Conservation (phyloP, 2,888 invertebrate species). For the Coremacera marginata region DNA sequence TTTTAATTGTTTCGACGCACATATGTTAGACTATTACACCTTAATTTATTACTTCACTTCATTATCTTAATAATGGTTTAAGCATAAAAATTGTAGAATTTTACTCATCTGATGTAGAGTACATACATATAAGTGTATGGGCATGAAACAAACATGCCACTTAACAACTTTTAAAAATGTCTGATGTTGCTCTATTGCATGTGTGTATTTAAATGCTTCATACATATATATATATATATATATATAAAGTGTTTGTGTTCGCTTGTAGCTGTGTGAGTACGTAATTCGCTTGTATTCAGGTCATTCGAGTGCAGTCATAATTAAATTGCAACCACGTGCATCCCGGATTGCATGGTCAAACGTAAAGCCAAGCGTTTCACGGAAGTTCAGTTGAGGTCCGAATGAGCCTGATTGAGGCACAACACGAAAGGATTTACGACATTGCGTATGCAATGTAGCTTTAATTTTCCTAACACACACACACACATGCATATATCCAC, state of each 20-base stretch:
- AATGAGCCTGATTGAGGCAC: conserved; percentile 12
- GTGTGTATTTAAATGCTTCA: not conserved
- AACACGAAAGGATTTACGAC: not conserved
- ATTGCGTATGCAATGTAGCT: not conserved
- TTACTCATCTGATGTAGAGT: too few relatives aligned
- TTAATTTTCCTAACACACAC: not conserved
- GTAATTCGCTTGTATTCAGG: conserved; percentile 32
- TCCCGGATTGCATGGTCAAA: conserved; percentile 14
- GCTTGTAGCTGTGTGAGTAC: conserved; percentile 4
- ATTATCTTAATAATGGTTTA: too few relatives aligned
- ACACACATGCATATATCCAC: not conserved
- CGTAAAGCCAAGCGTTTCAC: not conserved
- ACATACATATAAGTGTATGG: too few relatives aligned
- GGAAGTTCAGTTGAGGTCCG: conserved; percentile 3
- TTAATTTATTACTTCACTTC: too few relatives aligned
- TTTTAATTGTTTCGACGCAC: too few relatives aligned
- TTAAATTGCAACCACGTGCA: conserved; percentile 45
- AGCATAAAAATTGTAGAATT: too few relatives aligned
- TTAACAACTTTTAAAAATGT: not conserved
- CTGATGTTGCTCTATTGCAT: not conserved
- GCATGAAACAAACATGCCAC: too few relatives aligned
- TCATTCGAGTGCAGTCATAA: conserved; percentile 40
- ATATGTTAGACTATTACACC: too few relatives aligned
- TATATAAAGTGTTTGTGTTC: not conserved
- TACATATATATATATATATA: too few relatives aligned